Evolutionary conservation across 2,113 vertebrate species (phyloP), one percentile per base, ranked within the genome.

Genomic region (Physeter macrocephalus): DNA sequence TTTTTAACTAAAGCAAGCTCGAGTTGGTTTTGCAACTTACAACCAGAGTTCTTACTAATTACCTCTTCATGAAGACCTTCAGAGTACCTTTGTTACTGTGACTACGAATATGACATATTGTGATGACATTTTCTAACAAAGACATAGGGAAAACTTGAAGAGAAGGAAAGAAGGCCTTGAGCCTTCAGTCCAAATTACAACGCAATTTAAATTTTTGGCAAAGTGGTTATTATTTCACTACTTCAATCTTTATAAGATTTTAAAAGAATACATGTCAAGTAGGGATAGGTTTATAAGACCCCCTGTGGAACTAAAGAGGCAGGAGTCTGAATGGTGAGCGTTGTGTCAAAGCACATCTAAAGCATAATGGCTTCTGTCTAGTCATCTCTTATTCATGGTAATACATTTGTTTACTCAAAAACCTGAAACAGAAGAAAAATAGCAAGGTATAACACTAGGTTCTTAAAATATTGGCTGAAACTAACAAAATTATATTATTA

Each of bases 1-100:
- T 72, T 96, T 91, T 89, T 67, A 81, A 95, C 20, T 25, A 86
- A 74, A 90, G 67, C 46, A 92, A 92, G 54, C 39, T 72, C 61
- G 67, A 46, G 29, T 49, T 88, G 61, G 29, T 62, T 96, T 93
- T 87, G 39, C 72, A 92, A 59, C 84, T 94, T 74, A 21, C 39
- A 93, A 43, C 41, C 88, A 57, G 64, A 78, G n/a, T 90, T 88
- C 80, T 87, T 85, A 59, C 15, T 87, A 52, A 94, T 94, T 83
- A 54, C 57, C 17, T 62, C 61, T 66, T 95, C 67, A 64, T 59
- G 54, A 94, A 90, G 69, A 52, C 14, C 78, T 69, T 80, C 41
- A 84, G 88, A 62, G 25, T 74, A 34, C 14, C 57, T 80, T 81
- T 94, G 36, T 88, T 31, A 62, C 41, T 0, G 0, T 62, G 11